These are phyloP conservation scores for Cotesia congregata DNA, from an alignment of 2,888 invertebrate genomes.

Conservation along the genomic window DNA sequence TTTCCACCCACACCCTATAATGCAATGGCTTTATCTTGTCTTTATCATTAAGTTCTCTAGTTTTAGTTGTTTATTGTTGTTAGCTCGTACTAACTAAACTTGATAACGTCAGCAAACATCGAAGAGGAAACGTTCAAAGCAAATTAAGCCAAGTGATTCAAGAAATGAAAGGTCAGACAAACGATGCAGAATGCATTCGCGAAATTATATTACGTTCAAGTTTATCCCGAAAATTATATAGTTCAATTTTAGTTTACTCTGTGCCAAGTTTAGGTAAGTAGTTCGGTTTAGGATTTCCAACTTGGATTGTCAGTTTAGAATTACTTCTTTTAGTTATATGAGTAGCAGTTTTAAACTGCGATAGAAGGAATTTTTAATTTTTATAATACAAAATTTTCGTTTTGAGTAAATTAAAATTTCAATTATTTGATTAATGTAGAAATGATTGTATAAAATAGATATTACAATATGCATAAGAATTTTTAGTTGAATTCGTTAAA, in stretches of 20 bases:
- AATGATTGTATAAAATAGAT: not conserved
- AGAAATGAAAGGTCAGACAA: conserved; percentile 36
- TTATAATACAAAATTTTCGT: no score
- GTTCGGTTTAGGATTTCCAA: not conserved
- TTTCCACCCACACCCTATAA: not conserved
- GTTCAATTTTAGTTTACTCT: conserved; percentile 1
- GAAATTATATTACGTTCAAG: not conserved
- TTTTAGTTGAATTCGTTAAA: not conserved
- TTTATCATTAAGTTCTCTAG: conserved; percentile 11
- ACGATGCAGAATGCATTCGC: not conserved
- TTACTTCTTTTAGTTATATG: not conserved
- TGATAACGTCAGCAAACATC: conserved; percentile 20
- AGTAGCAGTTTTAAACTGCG: no score
- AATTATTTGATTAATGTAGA: not conserved
- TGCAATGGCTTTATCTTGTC: not conserved
- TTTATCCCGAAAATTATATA: not conserved
- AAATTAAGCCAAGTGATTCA: conserved; percentile 35
- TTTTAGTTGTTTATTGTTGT: conserved; percentile 25
- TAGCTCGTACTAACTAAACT: conserved; percentile 7
- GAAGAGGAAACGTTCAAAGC: conserved; percentile 35
- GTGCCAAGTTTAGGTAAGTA: not conserved
- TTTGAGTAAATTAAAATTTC: no score
- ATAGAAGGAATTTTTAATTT: no score
- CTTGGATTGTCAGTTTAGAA: not conserved
- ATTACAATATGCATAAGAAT: not conserved